Base-by-base conservation (phyloP, 2,888 invertebrate species). In the Diarsia dahlii region DNA sequence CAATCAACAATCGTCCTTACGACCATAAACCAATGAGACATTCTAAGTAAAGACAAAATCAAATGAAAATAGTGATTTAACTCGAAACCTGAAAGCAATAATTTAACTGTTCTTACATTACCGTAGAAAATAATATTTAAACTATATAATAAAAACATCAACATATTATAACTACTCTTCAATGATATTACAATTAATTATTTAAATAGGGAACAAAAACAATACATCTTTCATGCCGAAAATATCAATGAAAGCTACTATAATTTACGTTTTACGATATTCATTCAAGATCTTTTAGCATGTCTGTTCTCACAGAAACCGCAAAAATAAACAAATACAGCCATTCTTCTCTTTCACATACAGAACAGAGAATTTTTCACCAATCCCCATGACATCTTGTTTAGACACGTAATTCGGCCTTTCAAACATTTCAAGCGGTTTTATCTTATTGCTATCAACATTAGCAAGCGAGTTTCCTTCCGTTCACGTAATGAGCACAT, bases 401-500 rank as follows among this genome's bases (percentile, higher is more conserved):
- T 78, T 81, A 74, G 45, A 80, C 69, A 72, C 74, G 78, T 68
- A 76, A 78, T 80, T 64, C 63, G 45, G 48, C 13, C 70, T 72
- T 66, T 74, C 66, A 77, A 84, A 84, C 72, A 78, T 82, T 74
- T 71, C 58, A 74, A 79, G 62, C 69, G 68, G 67, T 74, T 76
- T 78, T 75, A 81, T 72, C 34, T 69, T 68, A 68, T 67, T 84
- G 62, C 74, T 48, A 68, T 64, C 67, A 62, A 54, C 54, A 52
- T 62, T 65, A 65, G 54, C 74, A 50, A 74, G 46, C 28, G 48
- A 65, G 63, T 74, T 80, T 81, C 78, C 80, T 80, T 86, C 80
- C 86, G 73, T 69, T 77, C 52, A 73, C 66, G 65, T 69, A 72
- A 74, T 68, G 52, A 70, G 5, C 52, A 67, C 73, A 68, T 78